Evolutionary conservation across 2,113 vertebrate genomes (phyloP), one percentile per base, ranked within the genome.

Genomic region (Poecile atricapillus): DNA sequence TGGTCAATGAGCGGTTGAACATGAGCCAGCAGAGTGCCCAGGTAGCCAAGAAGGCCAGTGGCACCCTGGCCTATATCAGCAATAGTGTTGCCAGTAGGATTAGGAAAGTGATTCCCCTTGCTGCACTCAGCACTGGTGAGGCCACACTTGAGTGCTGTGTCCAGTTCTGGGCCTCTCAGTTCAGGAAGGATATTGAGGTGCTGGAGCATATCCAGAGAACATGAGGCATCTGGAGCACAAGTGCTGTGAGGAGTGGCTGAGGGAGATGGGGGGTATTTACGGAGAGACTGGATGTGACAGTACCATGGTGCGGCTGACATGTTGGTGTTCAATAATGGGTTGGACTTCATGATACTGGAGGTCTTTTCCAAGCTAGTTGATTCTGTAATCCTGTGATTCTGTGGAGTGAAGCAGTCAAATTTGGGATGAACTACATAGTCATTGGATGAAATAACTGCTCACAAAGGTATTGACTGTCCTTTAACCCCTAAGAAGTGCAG

Each of bases 221-320:
- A 15, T 9, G 25, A 64, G 58, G 11, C 4, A 11, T 27, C 21
- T 58, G 67, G 9, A 35, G 24, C 6, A 47, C 31, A 71, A 18
- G 13, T n/a, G 1, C 9, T 14, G 1, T 71, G 41, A 56, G 17
- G 17, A 20, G 25, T 1, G 1, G 9, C 14, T 43, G 49, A 80
- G 31, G 43, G 17, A 63, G 31, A 4, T 49, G 43, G 53, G 24
- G 24, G 11, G 16, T n/a, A 11, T n/a, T 60, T 60, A n/a, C 53
- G 30, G 39, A 41, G 62, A 41, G 39, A 27, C 15, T 62, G 13
- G 8, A 27, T 18, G 8, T 55, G 47, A 44, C 27, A 7, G 10
- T 44, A 9, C 27, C 27, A 28, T 23, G 18, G 2, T 30, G 16
- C 46, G 15, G 6, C 39, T 62, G 6, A 47, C 46, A 9, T 53